phyloP scores from a whole-genome alignment of 2,113 vertebrate genomes.

The Menura novaehollandiae region DNA sequence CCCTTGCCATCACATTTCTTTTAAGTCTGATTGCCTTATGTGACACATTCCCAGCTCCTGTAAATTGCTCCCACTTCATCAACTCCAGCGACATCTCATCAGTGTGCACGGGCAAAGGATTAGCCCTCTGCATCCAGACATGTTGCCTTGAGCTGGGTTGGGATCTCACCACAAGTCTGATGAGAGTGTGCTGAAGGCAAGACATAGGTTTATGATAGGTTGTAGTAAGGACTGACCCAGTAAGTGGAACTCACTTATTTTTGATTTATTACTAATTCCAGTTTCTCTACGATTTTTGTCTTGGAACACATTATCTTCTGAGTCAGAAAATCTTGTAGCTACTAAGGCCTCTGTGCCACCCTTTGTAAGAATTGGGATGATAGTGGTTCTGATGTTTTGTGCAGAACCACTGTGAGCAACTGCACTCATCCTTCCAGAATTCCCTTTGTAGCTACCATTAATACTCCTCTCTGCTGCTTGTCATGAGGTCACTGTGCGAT shows the following conservation, averaged over 20 bases:
- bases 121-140: not conserved
- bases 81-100: not conserved
- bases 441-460: not conserved
- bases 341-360: not conserved
- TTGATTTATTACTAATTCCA: not conserved
- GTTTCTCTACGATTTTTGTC: not conserved
- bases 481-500: not conserved
- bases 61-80: slow-evolving; percentile 3
- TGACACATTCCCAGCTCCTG: not conserved
- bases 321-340: not conserved
- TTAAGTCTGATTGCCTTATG: slow-evolving; percentile 18
- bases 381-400: not conserved
- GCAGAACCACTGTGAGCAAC: not conserved
- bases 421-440: not conserved
- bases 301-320: not conserved
- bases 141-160: not conserved
- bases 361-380: not conserved
- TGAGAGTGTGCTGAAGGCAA: not conserved
- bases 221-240: not conserved
- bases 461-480: not conserved
- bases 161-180: not conserved
- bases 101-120: not conserved
- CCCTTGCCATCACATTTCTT: slow-evolving; percentile 26
- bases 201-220: not conserved
- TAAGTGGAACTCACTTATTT: slow-evolving; percentile 14